These are phyloP conservation scores for Rhegmatorhina hoffmannsi DNA, from an alignment of 2,113 vertebrate species.

Conservation along the genomic window DNA sequence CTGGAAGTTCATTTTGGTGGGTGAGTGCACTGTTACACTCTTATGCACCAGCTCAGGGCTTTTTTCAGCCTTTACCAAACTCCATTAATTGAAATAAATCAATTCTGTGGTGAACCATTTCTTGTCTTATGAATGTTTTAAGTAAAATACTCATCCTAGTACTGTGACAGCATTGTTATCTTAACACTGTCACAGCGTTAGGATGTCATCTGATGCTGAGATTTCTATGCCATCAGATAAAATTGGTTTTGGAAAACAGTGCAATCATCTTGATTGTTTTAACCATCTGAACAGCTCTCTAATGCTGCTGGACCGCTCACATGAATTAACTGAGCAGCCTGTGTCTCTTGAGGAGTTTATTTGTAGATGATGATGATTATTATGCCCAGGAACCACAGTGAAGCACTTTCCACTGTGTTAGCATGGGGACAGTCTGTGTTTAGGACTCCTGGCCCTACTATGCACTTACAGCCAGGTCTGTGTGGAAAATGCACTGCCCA, in stretches of 20 bases:
- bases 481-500: neutral
- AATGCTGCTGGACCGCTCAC: neutral
- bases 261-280: neutral
- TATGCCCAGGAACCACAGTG: neutral
- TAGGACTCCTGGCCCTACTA: neutral
- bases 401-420: neutral
- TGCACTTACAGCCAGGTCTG: neutral
- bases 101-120: neutral
- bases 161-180: neutral
- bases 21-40: neutral
- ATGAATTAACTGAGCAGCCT: neutral
- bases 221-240: constrained; percentile 12
- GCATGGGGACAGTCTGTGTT: neutral
- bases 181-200: neutral
- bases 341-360: neutral
- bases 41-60: neutral
- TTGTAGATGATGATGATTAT: neutral
- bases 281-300: neutral
- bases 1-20: constrained; percentile 45
- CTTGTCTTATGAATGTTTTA: neutral
- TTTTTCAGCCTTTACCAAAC: neutral
- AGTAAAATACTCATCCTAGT: neutral
- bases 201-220: neutral
- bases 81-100: constrained; percentile 6
- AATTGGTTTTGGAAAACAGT: constrained; percentile 13